Base-by-base conservation (phyloP, 2,888 invertebrate species). In the Belgica antarctica region DNA sequence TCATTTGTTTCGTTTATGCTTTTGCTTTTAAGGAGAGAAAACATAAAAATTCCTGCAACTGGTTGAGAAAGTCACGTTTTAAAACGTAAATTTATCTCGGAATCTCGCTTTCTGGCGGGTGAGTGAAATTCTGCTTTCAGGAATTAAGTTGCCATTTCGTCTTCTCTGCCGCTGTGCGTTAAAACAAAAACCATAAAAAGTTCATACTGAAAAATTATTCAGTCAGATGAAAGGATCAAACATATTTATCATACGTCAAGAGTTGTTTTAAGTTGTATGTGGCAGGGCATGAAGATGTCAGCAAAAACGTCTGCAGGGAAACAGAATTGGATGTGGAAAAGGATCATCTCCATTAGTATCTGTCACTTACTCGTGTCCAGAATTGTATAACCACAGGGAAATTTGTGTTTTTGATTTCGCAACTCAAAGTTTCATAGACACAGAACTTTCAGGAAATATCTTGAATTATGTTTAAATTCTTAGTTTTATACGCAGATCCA, bases 21-120 rank as follows among this genome's bases (percentile, higher is more conserved):
- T 63, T 47, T 46, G 19, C 2, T 46, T 41, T 22, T 27, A 17
- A 65, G 17, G 19, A 7, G 2, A n/a, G 17, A 47, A 25, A 47
- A 47, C 36, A 63, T 36, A 17, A 22, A 61, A 63, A 36, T n/a
- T n/a, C 36, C 47, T 66, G 65, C 65, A 66, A 66, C 65, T 47
- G 47, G 65, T 66, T 46, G 65, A 24, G 61, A 25, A 24, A 61
- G 28, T n/a, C 12, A 2, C 25, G 12, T n/a, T 57, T 61, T 61
- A n/a, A n/a, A n/a, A n/a, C n/a, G n/a, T n/a, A n/a, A n/a, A n/a
- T n/a, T n/a, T n/a, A n/a, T n/a, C n/a, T n/a, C n/a, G n/a, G n/a
- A n/a, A n/a, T n/a, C n/a, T n/a, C n/a, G n/a, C 34, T 8, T 31
- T 31, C 12, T 46, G 4, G 46, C 15, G 8, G 8, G 46, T 46